A percentile compares a stretch with the other conserved stretches of the same genome.
Conservation (phyloP, 2,797 vertebrate genomes). For the Meda fulgida region DNA sequence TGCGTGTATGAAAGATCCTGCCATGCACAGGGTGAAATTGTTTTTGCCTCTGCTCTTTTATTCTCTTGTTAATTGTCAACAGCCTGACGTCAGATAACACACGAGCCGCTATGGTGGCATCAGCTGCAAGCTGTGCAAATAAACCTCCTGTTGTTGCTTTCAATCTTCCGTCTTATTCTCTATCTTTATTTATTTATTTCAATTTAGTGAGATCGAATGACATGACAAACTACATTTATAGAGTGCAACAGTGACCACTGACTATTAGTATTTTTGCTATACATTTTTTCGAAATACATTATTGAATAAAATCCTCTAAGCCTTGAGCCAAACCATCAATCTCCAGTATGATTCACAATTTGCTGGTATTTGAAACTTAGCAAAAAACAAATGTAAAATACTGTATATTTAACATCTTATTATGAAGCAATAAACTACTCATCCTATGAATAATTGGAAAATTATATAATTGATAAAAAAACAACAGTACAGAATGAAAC, state of each 20-base stretch:
- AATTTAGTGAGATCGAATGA: not conserved
- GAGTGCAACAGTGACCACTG: not conserved
- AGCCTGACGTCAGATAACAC: slow-evolving; percentile 12
- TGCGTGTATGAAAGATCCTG: slow-evolving; percentile 32
- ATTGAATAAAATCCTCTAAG: not conserved
- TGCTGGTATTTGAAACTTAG: not conserved
- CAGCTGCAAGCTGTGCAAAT: slow-evolving; percentile 14
- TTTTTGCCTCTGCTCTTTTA: slow-evolving; percentile 24
- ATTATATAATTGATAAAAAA: not conserved
- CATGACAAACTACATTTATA: not conserved
- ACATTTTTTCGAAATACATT: not conserved
- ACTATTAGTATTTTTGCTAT: not conserved
- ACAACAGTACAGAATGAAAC: not conserved
- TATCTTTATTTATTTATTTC: not conserved
- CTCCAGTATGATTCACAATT: not conserved
- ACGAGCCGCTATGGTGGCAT: not conserved
- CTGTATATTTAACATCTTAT: not conserved
- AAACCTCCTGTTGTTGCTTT: not conserved
- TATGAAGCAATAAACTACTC: not conserved
- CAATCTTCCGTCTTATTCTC: not conserved
- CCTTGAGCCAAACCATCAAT: not conserved
- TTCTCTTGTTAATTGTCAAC: slow-evolving; percentile 29
- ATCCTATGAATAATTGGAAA: too few relatives aligned
- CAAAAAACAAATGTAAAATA: not conserved
- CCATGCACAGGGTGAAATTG: not conserved